Evolutionary conservation across 2,888 invertebrate species (phyloP).

Genomic region (Brachyopa scutellaris): DNA sequence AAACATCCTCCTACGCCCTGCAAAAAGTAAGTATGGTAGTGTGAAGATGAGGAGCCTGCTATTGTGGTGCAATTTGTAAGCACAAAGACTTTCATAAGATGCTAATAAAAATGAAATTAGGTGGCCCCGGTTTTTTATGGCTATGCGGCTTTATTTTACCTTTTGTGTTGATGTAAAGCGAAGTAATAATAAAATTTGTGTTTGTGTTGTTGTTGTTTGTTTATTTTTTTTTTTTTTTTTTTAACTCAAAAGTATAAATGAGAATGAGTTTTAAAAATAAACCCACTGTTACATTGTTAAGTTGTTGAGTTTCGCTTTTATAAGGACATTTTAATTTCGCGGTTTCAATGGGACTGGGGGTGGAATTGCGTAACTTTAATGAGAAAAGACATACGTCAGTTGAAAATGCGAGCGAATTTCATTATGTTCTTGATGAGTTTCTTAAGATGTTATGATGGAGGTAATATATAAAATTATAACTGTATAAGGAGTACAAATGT

Average conservation of each 20-base stretch:
- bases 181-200: constrained; percentile 31
- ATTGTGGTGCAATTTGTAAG: constrained; percentile 45
- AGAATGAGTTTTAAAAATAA: too few relatives aligned
- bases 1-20: constrained; percentile 25
- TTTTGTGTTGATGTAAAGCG: constrained; percentile 21
- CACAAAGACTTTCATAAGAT: constrained; percentile 38
- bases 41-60: neutral
- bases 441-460: too few relatives aligned
- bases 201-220: too few relatives aligned
- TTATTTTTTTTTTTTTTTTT: too few relatives aligned
- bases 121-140: constrained; percentile 27
- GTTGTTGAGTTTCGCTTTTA: constrained; percentile 12
- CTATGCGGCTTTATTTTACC: constrained; percentile 34
- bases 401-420: too few relatives aligned
- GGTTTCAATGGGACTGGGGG: too few relatives aligned
- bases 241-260: too few relatives aligned
- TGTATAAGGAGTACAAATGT: too few relatives aligned
- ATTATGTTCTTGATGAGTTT: too few relatives aligned
- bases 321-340: constrained; percentile 30
- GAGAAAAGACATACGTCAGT: too few relatives aligned
- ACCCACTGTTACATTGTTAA: constrained; percentile 24
- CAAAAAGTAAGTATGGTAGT: neutral
- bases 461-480: too few relatives aligned
- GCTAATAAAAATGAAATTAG: constrained; percentile 56
- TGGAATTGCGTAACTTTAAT: neutral